Evolutionary conservation across 2,797 vertebrate species (phyloP), one percentile per base, ranked within the genome.

Genomic region (Anguilla obscura): DNA sequence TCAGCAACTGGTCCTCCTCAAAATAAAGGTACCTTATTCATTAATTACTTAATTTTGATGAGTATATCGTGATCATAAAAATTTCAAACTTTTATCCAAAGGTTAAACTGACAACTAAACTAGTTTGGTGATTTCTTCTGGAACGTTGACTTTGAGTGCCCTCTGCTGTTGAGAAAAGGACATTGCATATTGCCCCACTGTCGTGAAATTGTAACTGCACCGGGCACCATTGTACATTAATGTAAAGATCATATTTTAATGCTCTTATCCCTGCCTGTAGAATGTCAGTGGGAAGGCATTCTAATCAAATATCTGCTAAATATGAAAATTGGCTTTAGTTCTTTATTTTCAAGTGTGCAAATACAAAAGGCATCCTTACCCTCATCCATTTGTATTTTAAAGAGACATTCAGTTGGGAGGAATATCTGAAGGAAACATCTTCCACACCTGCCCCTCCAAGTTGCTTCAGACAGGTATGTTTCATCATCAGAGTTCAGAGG

Each of bases 371-470:
- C 87, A 58, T 76, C 87, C 24, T 63, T n/a, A 71, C 27, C 91
- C 52, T 91, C 89, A 27, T 87, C 48, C 90, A 24, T 40, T 14
- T 0, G 91, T 90, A 90, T 91, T 92, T 88, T 92, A 88, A 90
- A 96, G 98, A 97, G 89, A 90, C 95, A 40, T 99, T 99, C 94
- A 96, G 94, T 87, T 99, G 98, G 98, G 97, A 98, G 87, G 96
- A 96, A 86, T 99, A 99, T 93, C 95, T 99, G 88, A 97, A 98
- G 93, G 97, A 98, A 92, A 98, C 97, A 30, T 97, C 97, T 52
- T 96, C 98, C 14, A 24, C 92, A 88, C 96, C 97, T 52, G 98
- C 98, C 85, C 97, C 98, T 88, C 91, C 96, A 0, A 95, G 96
- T 90, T 99, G 94, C 93, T 99, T 99, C 92, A 97, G 96, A 95